Percentiles rank a stretch among this genome's conserved stretches.
Evolutionary conservation across 2,113 vertebrate species (phyloP).

Genomic region (Stomatorhinus ivindoensis): DNA sequence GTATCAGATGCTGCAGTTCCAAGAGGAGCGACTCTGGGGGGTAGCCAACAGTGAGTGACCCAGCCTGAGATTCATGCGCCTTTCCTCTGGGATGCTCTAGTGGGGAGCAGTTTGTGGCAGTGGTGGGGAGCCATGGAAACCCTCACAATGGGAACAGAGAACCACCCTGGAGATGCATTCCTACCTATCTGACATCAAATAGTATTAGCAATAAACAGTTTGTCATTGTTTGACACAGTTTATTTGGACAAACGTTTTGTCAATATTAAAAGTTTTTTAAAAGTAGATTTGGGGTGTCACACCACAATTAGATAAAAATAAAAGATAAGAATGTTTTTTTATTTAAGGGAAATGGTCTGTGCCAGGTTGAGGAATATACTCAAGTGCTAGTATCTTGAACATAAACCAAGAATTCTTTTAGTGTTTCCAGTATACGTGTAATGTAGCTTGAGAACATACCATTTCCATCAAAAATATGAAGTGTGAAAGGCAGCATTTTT

Average conservation of each 20-base stretch:
- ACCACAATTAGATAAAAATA: not conserved
- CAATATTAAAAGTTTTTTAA: not conserved
- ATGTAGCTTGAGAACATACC: not conserved
- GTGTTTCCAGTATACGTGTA: not conserved
- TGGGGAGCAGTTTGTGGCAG: too few relatives aligned
- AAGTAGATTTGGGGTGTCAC: not conserved
- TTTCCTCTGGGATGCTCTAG: not conserved
- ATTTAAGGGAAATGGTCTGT: not conserved
- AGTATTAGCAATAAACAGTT: not conserved
- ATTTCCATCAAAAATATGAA: not conserved
- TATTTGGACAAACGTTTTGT: not conserved
- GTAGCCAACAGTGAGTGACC: slow-evolving; percentile 62
- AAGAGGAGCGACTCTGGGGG: slow-evolving; percentile 71
- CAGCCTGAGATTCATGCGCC: not conserved
- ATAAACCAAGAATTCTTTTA: not conserved
- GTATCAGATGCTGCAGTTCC: slow-evolving; percentile 82
- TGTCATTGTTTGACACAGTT: not conserved
- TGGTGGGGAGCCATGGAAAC: not conserved
- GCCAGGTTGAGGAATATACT: not conserved
- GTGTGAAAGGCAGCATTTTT: not conserved
- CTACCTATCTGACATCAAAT: not conserved
- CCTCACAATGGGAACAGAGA: not conserved
- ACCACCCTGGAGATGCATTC: not conserved
- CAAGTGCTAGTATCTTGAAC: not conserved
- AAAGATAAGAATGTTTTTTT: not conserved